phyloP scores from a whole-genome alignment of 2,888 invertebrate species.

The Phortica magna region DNA sequence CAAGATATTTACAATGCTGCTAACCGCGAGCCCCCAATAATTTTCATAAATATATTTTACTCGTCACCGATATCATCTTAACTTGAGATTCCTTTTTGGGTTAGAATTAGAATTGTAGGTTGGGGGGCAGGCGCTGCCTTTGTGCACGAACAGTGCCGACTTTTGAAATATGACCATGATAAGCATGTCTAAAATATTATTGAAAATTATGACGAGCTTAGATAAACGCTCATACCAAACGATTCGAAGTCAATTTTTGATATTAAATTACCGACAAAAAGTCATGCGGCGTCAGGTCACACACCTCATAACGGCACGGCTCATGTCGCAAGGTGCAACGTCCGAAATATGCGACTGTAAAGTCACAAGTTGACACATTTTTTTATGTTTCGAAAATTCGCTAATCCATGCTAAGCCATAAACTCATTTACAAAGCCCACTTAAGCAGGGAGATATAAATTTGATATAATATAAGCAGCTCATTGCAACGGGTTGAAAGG shows the following conservation, averaged over 20 bases:
- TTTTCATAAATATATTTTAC: conserved; percentile 65
- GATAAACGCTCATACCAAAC: conserved; percentile 16
- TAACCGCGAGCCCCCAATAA: conserved; percentile 67
- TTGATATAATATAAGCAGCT: not conserved
- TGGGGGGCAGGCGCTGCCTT: not conserved
- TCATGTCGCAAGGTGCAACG: conserved; percentile 61
- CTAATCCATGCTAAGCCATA: not conserved
- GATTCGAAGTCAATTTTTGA: conserved; percentile 10
- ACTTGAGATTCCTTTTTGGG: not conserved
- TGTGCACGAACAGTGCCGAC: conserved; percentile 14
- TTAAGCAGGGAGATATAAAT: not conserved
- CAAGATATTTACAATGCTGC: conserved; percentile 54
- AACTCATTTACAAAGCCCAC: not conserved
- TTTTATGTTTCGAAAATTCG: not conserved
- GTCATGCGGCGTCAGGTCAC: conserved; percentile 5
- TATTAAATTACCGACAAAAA: conserved; percentile 31
- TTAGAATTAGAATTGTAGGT: not conserved
- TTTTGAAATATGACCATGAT: conserved; percentile 27
- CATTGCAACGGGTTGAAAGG: not conserved
- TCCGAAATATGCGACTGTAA: conserved; percentile 43
- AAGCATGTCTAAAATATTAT: conserved; percentile 7
- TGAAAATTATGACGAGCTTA: conserved; percentile 32
- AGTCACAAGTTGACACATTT: not conserved
- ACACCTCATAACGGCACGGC: not conserved
- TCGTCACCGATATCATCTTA: not conserved